Conservation (phyloP, 2,797 vertebrate species). For the Enteromius trimaculatus region DNA sequence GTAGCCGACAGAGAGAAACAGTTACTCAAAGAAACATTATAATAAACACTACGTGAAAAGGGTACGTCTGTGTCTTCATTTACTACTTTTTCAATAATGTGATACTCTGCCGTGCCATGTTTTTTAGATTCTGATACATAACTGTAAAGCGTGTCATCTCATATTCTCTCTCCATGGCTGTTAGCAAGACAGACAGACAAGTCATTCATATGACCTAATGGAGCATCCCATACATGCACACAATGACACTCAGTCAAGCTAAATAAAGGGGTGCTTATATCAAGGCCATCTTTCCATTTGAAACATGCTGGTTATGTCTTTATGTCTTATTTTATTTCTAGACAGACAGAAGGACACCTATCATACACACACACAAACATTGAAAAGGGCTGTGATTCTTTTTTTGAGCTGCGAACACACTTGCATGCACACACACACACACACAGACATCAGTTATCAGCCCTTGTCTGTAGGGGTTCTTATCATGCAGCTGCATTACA, state of each 20-base stretch:
- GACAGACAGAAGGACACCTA: conserved; percentile 26
- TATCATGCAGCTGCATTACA: conserved; percentile 91
- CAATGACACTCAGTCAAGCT: conserved; percentile 91
- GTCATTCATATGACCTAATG: conserved; percentile 91
- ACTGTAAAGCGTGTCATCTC: conserved; percentile 42
- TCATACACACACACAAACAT: conserved; percentile 12
- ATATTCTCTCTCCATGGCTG: conserved; percentile 39
- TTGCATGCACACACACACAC: conserved; percentile 60
- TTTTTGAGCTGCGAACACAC: conserved; percentile 66
- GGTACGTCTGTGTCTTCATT: background rate
- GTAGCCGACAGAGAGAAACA: conserved; percentile 14
- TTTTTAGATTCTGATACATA: conserved; percentile 30
- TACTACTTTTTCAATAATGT: conserved; percentile 6
- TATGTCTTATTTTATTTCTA: conserved; percentile 50
- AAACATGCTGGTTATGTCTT: conserved; percentile 66
- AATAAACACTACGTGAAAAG: background rate
- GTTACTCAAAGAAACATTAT: conserved; percentile 36
- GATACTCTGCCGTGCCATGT: background rate
- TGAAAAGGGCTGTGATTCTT: conserved; percentile 77
- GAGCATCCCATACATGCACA: conserved; percentile 87
- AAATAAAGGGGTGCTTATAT: conserved; percentile 93
- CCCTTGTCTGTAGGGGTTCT: conserved; percentile 88
- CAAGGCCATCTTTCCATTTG: conserved; percentile 65
- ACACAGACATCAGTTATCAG: conserved; percentile 85
- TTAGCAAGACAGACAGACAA: conserved; percentile 79